Conservation (phyloP, 2,797 vertebrate species). For the Margarornis squamiger region DNA sequence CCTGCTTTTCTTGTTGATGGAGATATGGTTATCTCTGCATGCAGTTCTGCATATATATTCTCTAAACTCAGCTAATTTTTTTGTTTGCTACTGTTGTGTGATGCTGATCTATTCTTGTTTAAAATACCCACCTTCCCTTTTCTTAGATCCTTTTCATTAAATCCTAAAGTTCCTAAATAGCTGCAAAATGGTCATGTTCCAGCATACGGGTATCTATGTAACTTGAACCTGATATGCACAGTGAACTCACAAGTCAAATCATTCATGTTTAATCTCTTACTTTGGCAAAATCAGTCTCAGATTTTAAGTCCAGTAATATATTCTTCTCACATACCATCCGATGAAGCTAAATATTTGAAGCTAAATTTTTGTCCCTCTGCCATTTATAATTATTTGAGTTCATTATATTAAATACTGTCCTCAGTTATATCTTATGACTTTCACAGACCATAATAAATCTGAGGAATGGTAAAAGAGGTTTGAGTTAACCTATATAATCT, state of each 20-base stretch:
- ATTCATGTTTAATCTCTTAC: not conserved
- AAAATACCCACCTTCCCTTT: not conserved
- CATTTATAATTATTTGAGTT: not conserved
- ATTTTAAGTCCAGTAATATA: not conserved
- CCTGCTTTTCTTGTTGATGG: not conserved
- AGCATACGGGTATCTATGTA: not conserved
- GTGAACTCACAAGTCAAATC: not conserved
- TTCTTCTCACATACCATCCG: not conserved
- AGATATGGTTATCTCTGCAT: not conserved
- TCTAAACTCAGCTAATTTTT: not conserved
- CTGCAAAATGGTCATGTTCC: not conserved
- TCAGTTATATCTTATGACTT: not conserved
- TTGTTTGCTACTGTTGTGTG: not conserved
- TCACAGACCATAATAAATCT: not conserved
- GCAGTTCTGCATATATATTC: not conserved
- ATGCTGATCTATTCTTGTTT: not conserved
- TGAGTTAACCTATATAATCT: not conserved
- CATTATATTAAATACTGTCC: not conserved
- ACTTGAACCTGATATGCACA: not conserved
- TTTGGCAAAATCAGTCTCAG: not conserved
- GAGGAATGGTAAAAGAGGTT: not conserved
- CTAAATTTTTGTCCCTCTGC: not conserved
- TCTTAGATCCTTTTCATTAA: not conserved
- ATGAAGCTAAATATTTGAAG: not conserved
- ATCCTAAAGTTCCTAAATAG: not conserved